Conservation (phyloP, 2,113 vertebrate species). For the Coturnix japonica region DNA sequence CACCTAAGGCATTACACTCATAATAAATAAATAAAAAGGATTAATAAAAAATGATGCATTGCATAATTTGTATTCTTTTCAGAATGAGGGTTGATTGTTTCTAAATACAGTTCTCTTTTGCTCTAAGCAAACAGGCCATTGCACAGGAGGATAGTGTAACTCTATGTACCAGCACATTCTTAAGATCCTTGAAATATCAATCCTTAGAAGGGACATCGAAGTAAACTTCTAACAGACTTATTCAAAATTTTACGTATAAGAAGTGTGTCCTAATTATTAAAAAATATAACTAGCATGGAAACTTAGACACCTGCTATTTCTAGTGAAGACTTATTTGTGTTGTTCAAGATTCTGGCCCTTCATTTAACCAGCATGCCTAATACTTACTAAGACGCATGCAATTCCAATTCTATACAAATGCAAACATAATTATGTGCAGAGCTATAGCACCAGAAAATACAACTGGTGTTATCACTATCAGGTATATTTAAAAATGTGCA, state of each 20-base stretch:
- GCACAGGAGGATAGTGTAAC: slow-evolving; percentile 11
- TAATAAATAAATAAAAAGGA: slow-evolving; percentile 53
- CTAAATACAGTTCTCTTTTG: slow-evolving; percentile 11
- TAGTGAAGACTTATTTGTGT: neutral
- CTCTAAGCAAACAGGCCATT: neutral
- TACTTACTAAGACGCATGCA: neutral
- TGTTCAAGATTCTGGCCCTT: neutral
- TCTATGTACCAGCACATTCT: neutral
- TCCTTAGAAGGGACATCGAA: neutral
- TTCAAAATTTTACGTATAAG: neutral
- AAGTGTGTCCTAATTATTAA: neutral
- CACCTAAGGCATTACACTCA: slow-evolving; percentile 55
- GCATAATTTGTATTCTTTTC: slow-evolving; percentile 39
- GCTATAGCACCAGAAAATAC: neutral
- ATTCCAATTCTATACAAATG: neutral
- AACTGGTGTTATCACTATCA: neutral
- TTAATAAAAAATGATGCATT: slow-evolving; percentile 64
- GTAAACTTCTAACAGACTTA: neutral
- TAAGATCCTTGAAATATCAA: neutral
- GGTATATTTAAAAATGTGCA: neutral
- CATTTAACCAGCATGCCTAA: neutral
- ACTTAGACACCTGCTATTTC: neutral
- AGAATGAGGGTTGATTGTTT: slow-evolving; percentile 6
- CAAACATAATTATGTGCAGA: neutral
- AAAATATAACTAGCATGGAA: neutral